phyloP scores from a whole-genome alignment of 2,797 vertebrate species.

The Falco rusticolus region DNA sequence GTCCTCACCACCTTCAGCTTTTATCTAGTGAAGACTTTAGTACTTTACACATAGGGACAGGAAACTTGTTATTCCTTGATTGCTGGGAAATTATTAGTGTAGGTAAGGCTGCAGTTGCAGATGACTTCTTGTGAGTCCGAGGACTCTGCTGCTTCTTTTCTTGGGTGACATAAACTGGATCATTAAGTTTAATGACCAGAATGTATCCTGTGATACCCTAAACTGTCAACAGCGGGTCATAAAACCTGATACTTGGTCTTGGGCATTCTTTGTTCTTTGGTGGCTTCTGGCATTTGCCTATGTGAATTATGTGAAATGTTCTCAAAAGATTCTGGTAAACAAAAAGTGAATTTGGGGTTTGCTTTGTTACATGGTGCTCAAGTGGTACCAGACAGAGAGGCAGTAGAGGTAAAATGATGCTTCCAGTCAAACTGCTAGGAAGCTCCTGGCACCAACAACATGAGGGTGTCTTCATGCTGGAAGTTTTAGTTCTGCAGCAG shows the following conservation, averaged over 20 bases:
- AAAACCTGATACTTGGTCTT: background rate
- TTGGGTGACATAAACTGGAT: background rate
- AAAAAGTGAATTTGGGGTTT: background rate
- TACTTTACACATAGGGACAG: background rate
- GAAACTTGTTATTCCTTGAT: background rate
- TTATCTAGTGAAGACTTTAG: background rate
- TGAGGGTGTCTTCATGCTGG: background rate
- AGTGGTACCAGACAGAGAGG: background rate
- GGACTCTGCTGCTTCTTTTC: background rate
- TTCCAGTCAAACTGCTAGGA: background rate
- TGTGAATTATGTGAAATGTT: background rate
- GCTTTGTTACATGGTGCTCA: accelerated
- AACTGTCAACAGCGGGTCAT: background rate
- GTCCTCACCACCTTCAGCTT: background rate
- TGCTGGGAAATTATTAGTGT: background rate
- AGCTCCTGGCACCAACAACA: background rate
- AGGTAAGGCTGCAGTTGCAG: background rate
- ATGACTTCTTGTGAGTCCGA: background rate
- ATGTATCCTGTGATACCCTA: background rate
- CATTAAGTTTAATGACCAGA: background rate
- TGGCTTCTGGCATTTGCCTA: background rate
- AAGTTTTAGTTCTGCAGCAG: background rate
- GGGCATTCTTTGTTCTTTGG: background rate
- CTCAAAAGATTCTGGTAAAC: background rate
- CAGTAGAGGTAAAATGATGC: background rate